A percentile compares a stretch with the other conserved stretches of the same genome.
Evolutionary conservation across 1,140 invertebrate species (phyloP).

Genomic region (Metaphire vulgaris): DNA sequence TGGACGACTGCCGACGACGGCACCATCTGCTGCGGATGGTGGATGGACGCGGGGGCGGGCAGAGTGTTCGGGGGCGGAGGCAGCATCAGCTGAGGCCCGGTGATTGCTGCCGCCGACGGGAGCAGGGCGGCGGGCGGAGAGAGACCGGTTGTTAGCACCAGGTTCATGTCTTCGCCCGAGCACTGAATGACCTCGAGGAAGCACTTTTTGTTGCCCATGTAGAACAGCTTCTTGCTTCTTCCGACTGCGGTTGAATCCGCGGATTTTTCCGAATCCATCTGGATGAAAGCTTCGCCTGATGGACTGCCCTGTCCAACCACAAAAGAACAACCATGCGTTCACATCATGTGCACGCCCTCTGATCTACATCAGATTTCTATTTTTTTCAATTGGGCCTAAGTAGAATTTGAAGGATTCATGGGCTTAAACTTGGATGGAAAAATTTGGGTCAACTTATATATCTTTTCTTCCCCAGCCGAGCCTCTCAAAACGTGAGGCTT

Average conservation of each 20-base stretch:
- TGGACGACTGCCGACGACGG: not conserved
- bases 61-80: not conserved
- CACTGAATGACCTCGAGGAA: conserved; percentile 99
- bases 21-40: not conserved
- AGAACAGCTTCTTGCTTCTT: conserved; percentile 93
- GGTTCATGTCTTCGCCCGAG: conserved; percentile 90
- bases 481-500: no score
- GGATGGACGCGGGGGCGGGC: not conserved
- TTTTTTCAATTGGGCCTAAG: no score
- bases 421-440: no score
- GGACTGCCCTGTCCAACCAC: conserved; percentile 68
- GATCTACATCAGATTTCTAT: no score
- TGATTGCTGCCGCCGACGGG: conserved; percentile 38
- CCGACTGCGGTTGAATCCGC: conserved; percentile 69
- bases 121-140: conserved; percentile 50
- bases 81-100: not conserved
- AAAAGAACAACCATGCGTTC: not conserved
- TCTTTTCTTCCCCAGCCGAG: no score
- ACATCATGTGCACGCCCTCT: no score
- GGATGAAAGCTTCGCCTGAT: conserved; percentile 97
- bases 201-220: conserved; percentile 76
- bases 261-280: conserved; percentile 91
- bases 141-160: conserved; percentile 72
- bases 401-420: no score
- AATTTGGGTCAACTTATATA: no score